These are phyloP conservation scores for Athene noctua DNA, from an alignment of 2,113 vertebrate genomes.

Conservation along the genomic window DNA sequence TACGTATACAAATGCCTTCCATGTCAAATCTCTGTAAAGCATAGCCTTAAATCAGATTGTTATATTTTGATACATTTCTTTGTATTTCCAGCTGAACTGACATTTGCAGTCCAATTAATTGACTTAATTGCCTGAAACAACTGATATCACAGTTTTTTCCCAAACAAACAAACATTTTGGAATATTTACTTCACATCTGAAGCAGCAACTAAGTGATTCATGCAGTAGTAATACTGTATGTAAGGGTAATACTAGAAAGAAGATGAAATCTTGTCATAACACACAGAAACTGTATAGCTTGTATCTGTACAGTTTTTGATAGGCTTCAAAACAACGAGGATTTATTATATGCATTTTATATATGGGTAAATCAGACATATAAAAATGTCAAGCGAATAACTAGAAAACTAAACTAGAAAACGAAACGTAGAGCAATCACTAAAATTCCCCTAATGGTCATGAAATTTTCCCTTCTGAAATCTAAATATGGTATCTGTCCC, in stretches of 20 bases:
- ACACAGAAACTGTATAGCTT: neutral
- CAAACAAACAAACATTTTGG: rapidly evolving
- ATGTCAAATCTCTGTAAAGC: neutral
- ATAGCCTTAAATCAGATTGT: neutral
- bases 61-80: neutral
- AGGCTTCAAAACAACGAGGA: neutral
- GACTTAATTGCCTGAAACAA: neutral
- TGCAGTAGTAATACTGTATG: neutral
- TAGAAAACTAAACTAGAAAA: neutral
- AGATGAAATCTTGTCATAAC: neutral
- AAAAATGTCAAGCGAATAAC: neutral
- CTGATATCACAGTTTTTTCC: neutral
- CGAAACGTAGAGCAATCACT: neutral
- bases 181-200: neutral
- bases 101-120: neutral
- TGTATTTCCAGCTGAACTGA: neutral
- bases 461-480: neutral
- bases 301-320: neutral
- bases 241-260: neutral
- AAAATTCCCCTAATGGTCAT: neutral
- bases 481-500: neutral
- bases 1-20: neutral
- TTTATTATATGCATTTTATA: neutral
- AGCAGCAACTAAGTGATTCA: neutral
- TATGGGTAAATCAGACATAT: neutral